Percentiles rank a stretch among this genome's conserved stretches.
phyloP scores from a whole-genome alignment of 2,113 vertebrate species.

The Bos indicus region DNA sequence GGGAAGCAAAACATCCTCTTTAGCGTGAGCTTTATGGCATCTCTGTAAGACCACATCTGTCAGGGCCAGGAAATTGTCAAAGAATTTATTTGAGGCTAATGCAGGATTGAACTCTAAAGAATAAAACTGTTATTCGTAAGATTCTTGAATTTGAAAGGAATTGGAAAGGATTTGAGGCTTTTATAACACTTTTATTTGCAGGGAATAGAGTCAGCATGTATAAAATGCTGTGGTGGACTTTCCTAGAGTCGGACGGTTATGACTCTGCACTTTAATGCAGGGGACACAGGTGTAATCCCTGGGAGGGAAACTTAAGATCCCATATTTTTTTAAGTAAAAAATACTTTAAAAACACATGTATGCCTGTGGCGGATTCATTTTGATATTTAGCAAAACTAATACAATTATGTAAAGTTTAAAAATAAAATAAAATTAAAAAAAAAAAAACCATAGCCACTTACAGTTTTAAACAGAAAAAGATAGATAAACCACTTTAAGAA shows the following conservation, averaged over 20 bases:
- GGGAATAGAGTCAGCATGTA: not conserved
- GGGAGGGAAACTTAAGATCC: not conserved
- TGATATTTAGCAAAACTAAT: too few species aligned
- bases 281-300: not conserved
- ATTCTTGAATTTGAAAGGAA: not conserved
- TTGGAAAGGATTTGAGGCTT: not conserved
- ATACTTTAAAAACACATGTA: not conserved
- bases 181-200: not conserved
- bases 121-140: slow-evolving; percentile 21
- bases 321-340: not conserved
- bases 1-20: not conserved
- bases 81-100: not conserved
- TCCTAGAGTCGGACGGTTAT: not conserved
- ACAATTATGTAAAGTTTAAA: too few species aligned
- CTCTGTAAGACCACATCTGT: not conserved
- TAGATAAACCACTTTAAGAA: not conserved
- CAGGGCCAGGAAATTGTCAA: not conserved
- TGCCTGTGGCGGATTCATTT: too few species aligned
- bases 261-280: not conserved
- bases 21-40: not conserved
- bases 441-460: not conserved
- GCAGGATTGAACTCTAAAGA: not conserved
- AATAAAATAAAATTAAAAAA: too few species aligned
- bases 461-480: not conserved
- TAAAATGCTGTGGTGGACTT: not conserved